Conservation (phyloP, 2,888 invertebrate genomes). For the Spatulosminthurus flaviceps region DNA sequence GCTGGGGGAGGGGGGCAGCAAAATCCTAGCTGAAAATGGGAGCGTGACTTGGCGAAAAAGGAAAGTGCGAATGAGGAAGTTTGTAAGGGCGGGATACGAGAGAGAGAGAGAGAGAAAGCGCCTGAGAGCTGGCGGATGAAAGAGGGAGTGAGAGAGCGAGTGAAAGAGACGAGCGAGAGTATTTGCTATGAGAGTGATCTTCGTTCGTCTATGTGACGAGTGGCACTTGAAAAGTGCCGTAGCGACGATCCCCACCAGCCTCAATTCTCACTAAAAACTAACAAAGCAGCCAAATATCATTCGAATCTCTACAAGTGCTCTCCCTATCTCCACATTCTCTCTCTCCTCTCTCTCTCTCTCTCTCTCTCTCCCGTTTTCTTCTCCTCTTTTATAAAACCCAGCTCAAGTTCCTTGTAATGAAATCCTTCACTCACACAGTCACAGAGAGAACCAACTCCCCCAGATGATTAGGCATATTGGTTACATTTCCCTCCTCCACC, state of each 20-base stretch:
- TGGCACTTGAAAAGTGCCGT: slow-evolving; percentile 51
- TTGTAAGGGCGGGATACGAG: slow-evolving; percentile 10
- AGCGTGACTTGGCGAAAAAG: slow-evolving; percentile 34
- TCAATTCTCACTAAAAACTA: slow-evolving; percentile 42
- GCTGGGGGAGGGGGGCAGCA: no score
- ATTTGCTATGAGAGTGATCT: slow-evolving; percentile 3
- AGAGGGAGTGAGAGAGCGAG: slow-evolving; percentile 28
- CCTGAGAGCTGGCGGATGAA: background rate
- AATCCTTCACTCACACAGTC: no score
- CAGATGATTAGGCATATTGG: no score
- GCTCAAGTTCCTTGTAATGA: background rate
- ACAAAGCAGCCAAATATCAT: slow-evolving; percentile 25
- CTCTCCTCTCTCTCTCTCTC: background rate
- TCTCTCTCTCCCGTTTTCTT: no score
- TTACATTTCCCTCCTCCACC: no score
- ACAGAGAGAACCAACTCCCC: no score
- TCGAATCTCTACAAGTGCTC: slow-evolving; percentile 15
- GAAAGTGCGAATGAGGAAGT: slow-evolving; percentile 32
- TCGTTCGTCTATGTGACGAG: slow-evolving; percentile 48
- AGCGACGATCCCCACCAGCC: slow-evolving; percentile 46
- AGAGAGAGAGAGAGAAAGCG: slow-evolving; percentile 5
- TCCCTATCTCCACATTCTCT: background rate
- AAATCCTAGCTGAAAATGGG: background rate
- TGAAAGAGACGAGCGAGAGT: slow-evolving; percentile 4
- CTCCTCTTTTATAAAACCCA: background rate